Conservation (phyloP, 2,113 vertebrate species). For the Bos javanicus region DNA sequence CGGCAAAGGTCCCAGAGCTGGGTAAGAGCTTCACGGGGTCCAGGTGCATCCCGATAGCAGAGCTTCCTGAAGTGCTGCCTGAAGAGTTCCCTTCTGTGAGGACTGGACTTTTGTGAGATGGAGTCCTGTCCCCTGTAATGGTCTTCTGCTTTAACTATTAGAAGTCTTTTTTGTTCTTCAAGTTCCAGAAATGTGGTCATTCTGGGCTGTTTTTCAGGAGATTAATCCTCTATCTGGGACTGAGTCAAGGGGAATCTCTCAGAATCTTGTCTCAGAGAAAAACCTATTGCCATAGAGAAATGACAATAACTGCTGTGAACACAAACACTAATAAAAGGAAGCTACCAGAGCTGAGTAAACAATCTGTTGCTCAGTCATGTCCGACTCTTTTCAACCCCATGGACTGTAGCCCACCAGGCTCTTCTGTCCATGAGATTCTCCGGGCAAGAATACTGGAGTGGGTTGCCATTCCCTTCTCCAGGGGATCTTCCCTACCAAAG, state of each 20-base stretch:
- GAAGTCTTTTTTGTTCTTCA: neutral
- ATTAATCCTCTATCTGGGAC: neutral
- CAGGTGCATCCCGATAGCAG: constrained; percentile 10
- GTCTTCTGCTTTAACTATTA: neutral
- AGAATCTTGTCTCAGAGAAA: neutral
- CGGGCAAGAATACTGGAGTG: neutral
- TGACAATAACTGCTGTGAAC: neutral
- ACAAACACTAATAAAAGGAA: neutral
- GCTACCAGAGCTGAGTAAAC: neutral
- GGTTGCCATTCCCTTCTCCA: neutral
- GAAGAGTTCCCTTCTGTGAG: neutral
- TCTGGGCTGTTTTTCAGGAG: neutral
- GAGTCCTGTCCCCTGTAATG: neutral
- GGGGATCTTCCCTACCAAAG: neutral
- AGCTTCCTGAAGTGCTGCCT: constrained; percentile 42
- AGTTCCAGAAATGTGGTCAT: constrained; percentile 26
- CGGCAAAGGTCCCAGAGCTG: constrained; percentile 32
- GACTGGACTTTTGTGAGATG: neutral
- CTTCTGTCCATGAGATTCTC: neutral
- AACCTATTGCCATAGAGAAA: neutral
- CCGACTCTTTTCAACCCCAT: neutral
- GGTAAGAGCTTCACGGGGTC: constrained; percentile 18
- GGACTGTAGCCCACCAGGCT: neutral
- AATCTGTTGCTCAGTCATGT: neutral
- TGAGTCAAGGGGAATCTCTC: neutral